Conservation (phyloP, 1,140 invertebrate genomes). For the Berghia stephanieae region DNA sequence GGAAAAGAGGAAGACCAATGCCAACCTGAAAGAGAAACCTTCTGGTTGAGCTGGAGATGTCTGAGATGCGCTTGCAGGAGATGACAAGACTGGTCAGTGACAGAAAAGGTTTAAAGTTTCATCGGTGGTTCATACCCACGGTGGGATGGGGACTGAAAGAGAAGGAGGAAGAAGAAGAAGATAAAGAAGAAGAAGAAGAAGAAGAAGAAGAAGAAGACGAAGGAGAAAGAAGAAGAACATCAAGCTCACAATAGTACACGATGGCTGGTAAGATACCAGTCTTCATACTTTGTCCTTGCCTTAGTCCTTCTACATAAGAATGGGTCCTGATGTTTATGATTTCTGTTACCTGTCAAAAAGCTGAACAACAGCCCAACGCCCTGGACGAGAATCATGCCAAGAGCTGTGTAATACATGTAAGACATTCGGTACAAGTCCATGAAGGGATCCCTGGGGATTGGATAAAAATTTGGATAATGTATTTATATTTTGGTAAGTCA, state of each 20-base stretch:
- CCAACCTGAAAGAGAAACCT: no score
- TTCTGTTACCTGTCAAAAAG: constrained; percentile 70
- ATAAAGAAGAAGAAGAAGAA: not conserved
- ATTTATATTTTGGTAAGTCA: no score
- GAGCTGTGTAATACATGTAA: constrained; percentile 82
- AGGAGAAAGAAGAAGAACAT: not conserved
- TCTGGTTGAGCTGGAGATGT: no score
- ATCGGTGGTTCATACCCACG: not conserved
- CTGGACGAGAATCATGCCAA: constrained; percentile 73
- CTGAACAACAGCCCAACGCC: constrained; percentile 78
- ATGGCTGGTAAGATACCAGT: not conserved
- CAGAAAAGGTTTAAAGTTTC: not conserved
- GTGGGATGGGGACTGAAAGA: not conserved
- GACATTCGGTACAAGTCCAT: constrained; percentile 84
- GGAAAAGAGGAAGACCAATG: no score
- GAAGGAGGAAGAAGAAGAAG: not conserved
- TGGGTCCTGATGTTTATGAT: not conserved
- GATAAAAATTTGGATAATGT: no score
- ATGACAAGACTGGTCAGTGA: no score
- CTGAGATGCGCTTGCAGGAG: no score
- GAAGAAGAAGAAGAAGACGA: not conserved
- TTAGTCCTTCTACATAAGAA: not conserved
- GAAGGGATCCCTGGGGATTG: no score
- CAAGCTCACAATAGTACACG: not conserved
- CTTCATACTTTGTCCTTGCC: not conserved